These are phyloP conservation scores for Albula glossodonta DNA, from an alignment of 2,113 vertebrate genomes.

Conservation along the genomic window DNA sequence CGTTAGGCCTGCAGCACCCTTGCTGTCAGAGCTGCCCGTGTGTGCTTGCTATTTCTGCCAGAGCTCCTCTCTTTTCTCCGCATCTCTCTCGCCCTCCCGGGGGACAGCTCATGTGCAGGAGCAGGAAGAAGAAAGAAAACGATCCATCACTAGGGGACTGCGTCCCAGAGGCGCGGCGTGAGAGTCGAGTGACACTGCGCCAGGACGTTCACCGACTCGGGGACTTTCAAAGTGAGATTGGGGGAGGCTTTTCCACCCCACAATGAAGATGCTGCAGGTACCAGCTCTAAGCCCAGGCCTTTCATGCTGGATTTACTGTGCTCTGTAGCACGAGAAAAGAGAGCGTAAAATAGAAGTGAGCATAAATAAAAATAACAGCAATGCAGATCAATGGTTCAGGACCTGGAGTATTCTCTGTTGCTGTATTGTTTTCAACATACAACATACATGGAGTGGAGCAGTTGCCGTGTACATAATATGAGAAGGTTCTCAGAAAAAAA, in stretches of 20 bases:
- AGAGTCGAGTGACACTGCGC: background rate
- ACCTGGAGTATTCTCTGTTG: background rate
- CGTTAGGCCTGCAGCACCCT: slow-evolving; percentile 5
- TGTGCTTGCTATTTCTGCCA: background rate
- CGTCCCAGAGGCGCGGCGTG: slow-evolving; percentile 4
- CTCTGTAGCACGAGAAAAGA: too few species aligned
- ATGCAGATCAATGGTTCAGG: background rate
- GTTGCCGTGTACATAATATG: background rate
- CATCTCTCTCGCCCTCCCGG: background rate
- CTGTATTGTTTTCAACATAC: background rate
- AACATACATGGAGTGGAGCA: background rate
- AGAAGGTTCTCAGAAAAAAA: background rate
- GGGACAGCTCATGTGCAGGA: background rate
- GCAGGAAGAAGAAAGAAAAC: slow-evolving; percentile 18
- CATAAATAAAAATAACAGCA: background rate
- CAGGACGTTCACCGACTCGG: background rate
- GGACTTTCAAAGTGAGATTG: background rate
- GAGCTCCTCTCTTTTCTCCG: background rate
- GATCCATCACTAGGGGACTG: slow-evolving; percentile 6
- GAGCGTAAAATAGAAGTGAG: background rate
- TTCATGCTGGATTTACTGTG: too few species aligned
- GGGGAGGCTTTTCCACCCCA: background rate
- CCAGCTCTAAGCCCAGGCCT: too few species aligned
- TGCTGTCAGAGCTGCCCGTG: background rate
- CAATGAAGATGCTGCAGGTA: background rate